Evolutionary conservation across 2,113 vertebrate genomes (phyloP), one percentile per base, ranked within the genome.

Genomic region (Ovis canadensis): DNA sequence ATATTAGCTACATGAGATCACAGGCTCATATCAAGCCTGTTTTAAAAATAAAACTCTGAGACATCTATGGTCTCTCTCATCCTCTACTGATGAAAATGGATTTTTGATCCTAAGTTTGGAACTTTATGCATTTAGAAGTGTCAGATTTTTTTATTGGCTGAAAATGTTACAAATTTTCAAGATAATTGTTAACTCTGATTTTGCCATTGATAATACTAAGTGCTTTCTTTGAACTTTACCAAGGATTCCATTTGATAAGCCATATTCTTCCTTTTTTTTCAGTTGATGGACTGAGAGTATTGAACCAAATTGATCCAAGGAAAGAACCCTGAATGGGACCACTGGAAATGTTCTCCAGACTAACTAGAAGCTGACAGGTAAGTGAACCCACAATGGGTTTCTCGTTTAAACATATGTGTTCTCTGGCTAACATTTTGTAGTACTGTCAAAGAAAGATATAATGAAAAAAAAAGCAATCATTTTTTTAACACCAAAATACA

Each of bases 31-130:
- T 52, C 23, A 36, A 83, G 4, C n/a, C 25, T 64, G 13, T 92
- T 90, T 83, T 81, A 92, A 90, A 96, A 96, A 74, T 74, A 59
- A 96, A 93, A 74, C 52, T 59, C 85, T 94, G 36, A 84, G 33
- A 84, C 85, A 80, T 31, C 6, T 45, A 36, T 77, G 23, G 16
- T 83, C 12, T 83, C 23, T 36, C 27, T 57, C 27, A 80, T 84
- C 60, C 55, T 95, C 23, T 92, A n/a, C 13, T 77, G 33, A 94
- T 52, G 19, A 33, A 90, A 90, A 92, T 90, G 27, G 29, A 52
- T 59, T 88, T 95, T 90, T 90, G 93, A 94, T 60, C 19, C 85
- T 59, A 80, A 80, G 87, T 88, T 84, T 64, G 33, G 45, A 94
- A 82, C 6, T 60, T 85, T 67, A 50, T 48, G 9, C 23, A 55